These are phyloP conservation scores for Pithys albifrons DNA, from an alignment of 2,113 vertebrate species.

Conservation along the genomic window DNA sequence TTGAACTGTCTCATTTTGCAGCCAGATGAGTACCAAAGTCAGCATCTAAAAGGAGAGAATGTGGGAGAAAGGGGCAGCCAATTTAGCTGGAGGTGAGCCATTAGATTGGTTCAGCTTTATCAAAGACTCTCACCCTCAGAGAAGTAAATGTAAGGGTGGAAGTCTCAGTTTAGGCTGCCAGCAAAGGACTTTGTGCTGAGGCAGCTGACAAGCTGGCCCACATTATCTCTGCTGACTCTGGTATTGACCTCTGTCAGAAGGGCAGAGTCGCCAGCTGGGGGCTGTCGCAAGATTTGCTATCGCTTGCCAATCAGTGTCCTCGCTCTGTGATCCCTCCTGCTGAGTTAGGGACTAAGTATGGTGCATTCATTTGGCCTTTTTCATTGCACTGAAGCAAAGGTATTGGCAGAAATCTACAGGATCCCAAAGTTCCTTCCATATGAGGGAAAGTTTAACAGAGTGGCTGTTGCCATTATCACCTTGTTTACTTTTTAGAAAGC, in stretches of 20 bases:
- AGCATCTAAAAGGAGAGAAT: neutral
- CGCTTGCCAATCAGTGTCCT: constrained; percentile 15
- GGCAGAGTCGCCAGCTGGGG: constrained; percentile 30
- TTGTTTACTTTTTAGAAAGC: neutral
- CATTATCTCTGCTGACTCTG: constrained; percentile 49
- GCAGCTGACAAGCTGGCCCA: neutral
- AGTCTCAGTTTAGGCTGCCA: neutral
- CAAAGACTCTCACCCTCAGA: neutral
- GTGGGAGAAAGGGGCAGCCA: neutral
- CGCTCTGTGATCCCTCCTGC: neutral
- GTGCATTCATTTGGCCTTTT: neutral
- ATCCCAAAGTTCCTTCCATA: neutral
- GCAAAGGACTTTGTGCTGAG: neutral
- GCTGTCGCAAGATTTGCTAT: constrained; percentile 48
- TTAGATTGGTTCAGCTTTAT: neutral
- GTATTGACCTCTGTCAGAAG: constrained; percentile 52
- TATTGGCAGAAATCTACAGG: neutral
- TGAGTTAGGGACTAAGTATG: constrained; percentile 22
- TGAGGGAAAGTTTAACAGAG: neutral
- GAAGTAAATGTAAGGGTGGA: neutral
- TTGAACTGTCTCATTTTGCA: neutral
- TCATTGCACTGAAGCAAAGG: neutral
- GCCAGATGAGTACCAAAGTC: neutral
- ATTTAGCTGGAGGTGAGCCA: neutral
- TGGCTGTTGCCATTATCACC: neutral